Evolutionary conservation across 1,140 invertebrate genomes (phyloP), one percentile per base, ranked within the genome.

Genomic region (Zaprionus inermis): DNA sequence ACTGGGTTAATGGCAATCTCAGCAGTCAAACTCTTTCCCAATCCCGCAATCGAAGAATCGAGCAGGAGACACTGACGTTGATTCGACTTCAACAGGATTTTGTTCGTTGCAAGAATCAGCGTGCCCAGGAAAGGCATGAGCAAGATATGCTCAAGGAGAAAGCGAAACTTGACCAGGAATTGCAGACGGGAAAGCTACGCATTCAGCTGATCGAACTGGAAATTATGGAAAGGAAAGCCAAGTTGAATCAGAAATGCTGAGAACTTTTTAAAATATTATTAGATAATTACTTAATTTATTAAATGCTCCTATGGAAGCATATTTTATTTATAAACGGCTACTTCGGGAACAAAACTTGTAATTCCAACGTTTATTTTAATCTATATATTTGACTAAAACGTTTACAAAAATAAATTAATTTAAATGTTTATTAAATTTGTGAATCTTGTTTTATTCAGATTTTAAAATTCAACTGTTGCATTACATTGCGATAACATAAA

Each of bases 71-170:
- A 9, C 28, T 68, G 1, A 73, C 44, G 5, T 18, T 73, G 9
- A 51, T 68, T 10, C 46, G 41, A 10, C 38, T 73, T 0, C 64
- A 73, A 38, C 56, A 68, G 30, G 49, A 68, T 3, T 68, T 73
- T 41, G 54, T 60, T 20, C 49, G 56, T 14, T 34, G 64, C 18
- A 63, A 72, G 38, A 68, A 68, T 16, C 56, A 56, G 20, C 36
- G 64, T 12, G 71, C 71, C 3, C 64, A 60, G 49, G 64, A 68
- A 20, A 55, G 59, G n/a, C 71, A 73, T 16, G 56, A 73, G 9
- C 36, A 46, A 10, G 71, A 73, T 46, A 68, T 72, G 44, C 18
- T 41, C 11, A 66, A 36, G 36, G 70, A 72, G 44, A 72, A 66
- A 2, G 11, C 46, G 5, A 66, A 58, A 28, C 63, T 72, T 0